Evolutionary conservation across 2,888 invertebrate species (phyloP).

Genomic region (Mimas tiliae): DNA sequence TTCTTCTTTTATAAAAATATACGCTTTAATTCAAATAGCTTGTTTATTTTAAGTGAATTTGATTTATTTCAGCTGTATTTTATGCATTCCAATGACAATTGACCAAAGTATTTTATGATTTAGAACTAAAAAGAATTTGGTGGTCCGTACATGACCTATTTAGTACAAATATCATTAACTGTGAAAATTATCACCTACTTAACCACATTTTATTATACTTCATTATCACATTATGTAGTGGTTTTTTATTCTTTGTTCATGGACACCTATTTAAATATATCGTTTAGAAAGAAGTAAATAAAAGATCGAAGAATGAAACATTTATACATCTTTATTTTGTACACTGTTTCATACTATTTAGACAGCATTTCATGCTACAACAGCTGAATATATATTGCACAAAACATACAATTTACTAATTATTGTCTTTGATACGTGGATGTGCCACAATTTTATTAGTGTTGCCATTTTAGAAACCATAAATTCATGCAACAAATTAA

Average conservation of each 20-base stretch:
- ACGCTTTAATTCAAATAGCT: background rate
- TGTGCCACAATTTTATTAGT: conserved; percentile 17
- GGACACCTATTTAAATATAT: too few species aligned
- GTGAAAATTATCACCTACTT: too few species aligned
- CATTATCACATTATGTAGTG: too few species aligned
- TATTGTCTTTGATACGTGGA: conserved; percentile 30
- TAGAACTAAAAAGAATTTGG: too few species aligned
- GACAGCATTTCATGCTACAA: conserved; percentile 27
- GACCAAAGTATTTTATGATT: conserved; percentile 6
- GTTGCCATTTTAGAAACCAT: too few species aligned
- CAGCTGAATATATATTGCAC: conserved; percentile 24
- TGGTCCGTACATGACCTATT: too few species aligned
- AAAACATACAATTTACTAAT: conserved; percentile 27
- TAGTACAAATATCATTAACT: too few species aligned
- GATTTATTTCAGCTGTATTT: background rate
- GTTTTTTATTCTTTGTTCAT: too few species aligned
- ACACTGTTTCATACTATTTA: conserved; percentile 23
- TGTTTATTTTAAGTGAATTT: background rate
- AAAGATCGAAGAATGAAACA: conserved; percentile 2
- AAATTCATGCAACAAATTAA: too few species aligned
- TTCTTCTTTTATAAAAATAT: background rate
- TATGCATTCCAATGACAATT: background rate
- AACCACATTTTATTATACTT: too few species aligned
- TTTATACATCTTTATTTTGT: conserved; percentile 31
- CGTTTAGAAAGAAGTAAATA: background rate